Percentiles rank a stretch among this genome's conserved stretches.
phyloP scores from a whole-genome alignment of 2,888 invertebrate species.

The Hydrotaea diabolus region DNA sequence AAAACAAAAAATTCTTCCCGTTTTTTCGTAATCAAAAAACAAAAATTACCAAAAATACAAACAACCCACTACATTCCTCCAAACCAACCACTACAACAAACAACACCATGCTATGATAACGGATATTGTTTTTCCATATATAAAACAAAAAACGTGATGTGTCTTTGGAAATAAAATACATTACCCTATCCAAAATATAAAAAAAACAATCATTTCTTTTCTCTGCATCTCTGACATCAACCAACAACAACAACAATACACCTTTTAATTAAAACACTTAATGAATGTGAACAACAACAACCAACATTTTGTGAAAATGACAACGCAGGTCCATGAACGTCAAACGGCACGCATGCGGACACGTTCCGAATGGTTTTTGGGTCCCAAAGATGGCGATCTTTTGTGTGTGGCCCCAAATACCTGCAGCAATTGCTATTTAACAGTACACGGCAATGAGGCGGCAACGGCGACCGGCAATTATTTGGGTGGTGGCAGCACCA shows the following conservation, averaged over 20 bases:
- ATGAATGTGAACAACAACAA: constrained; percentile 64
- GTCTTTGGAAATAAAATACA: constrained; percentile 61
- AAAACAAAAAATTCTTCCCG: constrained; percentile 48
- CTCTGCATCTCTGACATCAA: constrained; percentile 70
- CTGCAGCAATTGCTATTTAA: constrained; percentile 78
- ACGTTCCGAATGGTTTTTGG: constrained; percentile 97
- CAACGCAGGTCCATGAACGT: constrained; percentile 92
- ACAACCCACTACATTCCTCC: constrained; percentile 51
- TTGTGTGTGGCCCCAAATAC: constrained; percentile 76
- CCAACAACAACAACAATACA: constrained; percentile 42
- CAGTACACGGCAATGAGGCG: constrained; percentile 55
- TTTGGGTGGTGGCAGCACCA: constrained; percentile 76
- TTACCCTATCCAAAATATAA: constrained; percentile 31
- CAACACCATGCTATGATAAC: constrained; percentile 43
- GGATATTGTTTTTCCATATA: constrained; percentile 55
- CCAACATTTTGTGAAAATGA: constrained; percentile 10
- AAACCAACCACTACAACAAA: constrained; percentile 37
- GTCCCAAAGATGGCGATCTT: constrained; percentile 75
- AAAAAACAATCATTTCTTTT: constrained; percentile 42
- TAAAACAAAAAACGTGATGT: constrained; percentile 58
- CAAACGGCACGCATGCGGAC: constrained; percentile 98
- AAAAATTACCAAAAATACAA: constrained; percentile 51
- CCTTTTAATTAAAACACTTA: constrained; percentile 46
- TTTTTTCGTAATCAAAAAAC: constrained; percentile 41
- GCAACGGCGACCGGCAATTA: constrained; percentile 68